These are phyloP conservation scores for Callyntrura sp. DNA, from an alignment of 2,888 invertebrate species.

Conservation along the genomic window DNA sequence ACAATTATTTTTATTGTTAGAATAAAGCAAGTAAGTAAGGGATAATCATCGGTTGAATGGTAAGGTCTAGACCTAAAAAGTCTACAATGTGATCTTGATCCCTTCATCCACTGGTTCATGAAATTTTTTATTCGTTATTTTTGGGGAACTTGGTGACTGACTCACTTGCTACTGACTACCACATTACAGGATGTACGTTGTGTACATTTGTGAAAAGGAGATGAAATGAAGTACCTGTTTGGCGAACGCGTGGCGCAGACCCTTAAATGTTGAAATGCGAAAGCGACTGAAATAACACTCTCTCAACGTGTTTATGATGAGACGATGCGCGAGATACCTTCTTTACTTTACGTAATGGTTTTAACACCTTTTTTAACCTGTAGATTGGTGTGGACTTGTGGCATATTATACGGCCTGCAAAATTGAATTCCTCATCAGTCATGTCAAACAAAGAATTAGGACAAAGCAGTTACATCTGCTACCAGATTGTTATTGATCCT, in stretches of 20 bases:
- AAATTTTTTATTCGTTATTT: conserved; percentile 47
- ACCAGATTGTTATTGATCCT: conserved; percentile 71
- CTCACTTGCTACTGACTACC: no score
- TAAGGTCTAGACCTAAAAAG: conserved; percentile 76
- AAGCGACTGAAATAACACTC: neutral
- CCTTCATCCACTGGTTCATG: conserved; percentile 72
- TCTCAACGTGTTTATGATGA: conserved; percentile 53
- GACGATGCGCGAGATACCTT: conserved; percentile 66
- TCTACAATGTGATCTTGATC: conserved; percentile 70
- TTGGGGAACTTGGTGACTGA: no score
- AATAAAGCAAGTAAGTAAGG: conserved; percentile 7
- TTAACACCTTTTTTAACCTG: conserved; percentile 41
- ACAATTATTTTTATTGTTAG: conserved; percentile 6
- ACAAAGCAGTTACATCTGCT: conserved; percentile 58
- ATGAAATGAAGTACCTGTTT: conserved; percentile 59
- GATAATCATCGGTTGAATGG: conserved; percentile 47
- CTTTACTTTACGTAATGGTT: conserved; percentile 61
- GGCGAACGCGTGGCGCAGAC: neutral
- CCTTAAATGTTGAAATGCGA: conserved; percentile 59
- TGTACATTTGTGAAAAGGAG: conserved; percentile 28
- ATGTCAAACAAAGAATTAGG: conserved; percentile 75
- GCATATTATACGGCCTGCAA: conserved; percentile 45
- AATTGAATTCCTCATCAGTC: conserved; percentile 76
- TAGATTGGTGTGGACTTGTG: no score
- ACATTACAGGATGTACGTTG: conserved; percentile 62